Evolutionary conservation across 2,113 vertebrate species (phyloP).

Genomic region (Caracal caracal): DNA sequence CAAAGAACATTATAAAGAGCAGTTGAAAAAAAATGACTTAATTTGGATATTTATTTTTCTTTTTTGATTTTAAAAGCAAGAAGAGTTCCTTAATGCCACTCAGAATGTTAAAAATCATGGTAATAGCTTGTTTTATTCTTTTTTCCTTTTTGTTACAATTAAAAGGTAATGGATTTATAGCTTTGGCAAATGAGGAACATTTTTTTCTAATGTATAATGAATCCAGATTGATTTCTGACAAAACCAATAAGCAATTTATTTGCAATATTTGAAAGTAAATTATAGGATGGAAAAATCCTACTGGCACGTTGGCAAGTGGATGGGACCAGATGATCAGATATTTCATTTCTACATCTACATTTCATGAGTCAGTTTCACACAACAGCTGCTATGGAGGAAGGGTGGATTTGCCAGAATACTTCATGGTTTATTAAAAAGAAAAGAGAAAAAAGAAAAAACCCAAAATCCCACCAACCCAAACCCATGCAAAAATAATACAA

Average conservation of each 20-base stretch:
- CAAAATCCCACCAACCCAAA: not conserved
- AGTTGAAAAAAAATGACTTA: not conserved
- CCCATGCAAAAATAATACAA: constrained; percentile 3
- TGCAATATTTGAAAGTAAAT: constrained; percentile 46
- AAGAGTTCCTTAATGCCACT: not conserved
- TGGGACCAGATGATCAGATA: constrained; percentile 67
- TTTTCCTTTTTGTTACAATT: not conserved
- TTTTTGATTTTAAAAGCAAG: not conserved
- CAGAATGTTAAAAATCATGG: not conserved
- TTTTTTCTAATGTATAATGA: constrained; percentile 1
- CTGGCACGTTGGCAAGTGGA: constrained; percentile 48
- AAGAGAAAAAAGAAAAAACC: not conserved
- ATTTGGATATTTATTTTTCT: constrained; percentile 30
- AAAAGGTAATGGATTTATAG: constrained; percentile 39
- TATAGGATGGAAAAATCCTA: constrained; percentile 58
- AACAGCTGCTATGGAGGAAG: constrained; percentile 83
- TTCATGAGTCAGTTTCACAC: constrained; percentile 79
- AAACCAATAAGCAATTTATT: constrained; percentile 57
- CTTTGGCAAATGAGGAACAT: constrained; percentile 10
- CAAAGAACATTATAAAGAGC: not conserved
- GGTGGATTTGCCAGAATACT: constrained; percentile 44
- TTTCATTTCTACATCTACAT: constrained; percentile 55
- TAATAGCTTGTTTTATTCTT: not conserved
- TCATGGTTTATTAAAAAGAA: constrained; percentile 69
- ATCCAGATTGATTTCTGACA: constrained; percentile 26